These are phyloP conservation scores for Plutomurus gul DNA, from an alignment of 1,140 invertebrate genomes.

Conservation along the genomic window DNA sequence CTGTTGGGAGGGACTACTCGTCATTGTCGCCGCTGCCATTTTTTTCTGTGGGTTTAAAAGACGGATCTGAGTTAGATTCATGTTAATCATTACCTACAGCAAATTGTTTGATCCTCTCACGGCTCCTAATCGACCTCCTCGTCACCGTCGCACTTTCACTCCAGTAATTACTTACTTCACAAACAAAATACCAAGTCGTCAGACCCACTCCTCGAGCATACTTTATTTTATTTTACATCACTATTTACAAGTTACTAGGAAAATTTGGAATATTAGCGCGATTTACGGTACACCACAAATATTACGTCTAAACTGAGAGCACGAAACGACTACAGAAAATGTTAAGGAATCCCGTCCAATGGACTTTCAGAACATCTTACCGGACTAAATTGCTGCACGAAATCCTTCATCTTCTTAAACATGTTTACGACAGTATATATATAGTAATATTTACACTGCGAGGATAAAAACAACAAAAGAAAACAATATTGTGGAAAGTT, in stretches of 20 bases:
- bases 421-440: too few species aligned
- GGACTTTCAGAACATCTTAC: background rate
- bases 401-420: slow-evolving; percentile 21
- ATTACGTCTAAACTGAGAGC: too few species aligned
- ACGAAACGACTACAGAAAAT: too few species aligned
- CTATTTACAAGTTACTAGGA: too few species aligned
- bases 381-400: slow-evolving; percentile 9
- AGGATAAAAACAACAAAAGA: background rate
- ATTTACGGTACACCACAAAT: too few species aligned
- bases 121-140: background rate
- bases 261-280: too few species aligned
- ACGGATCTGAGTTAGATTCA: background rate
- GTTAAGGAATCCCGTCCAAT: too few species aligned
- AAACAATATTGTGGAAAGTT: background rate
- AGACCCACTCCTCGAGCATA: too few species aligned
- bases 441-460: background rate
- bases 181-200: too few species aligned
- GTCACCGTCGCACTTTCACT: background rate
- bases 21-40: slow-evolving; percentile 53
- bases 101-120: background rate
- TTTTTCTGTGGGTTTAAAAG: slow-evolving; percentile 30
- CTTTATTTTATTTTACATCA: too few species aligned
- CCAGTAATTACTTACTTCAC: too few species aligned
- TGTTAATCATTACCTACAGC: background rate
- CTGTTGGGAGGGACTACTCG: slow-evolving; percentile 45